Conservation (phyloP, 2,113 vertebrate genomes). For the Caretta caretta region DNA sequence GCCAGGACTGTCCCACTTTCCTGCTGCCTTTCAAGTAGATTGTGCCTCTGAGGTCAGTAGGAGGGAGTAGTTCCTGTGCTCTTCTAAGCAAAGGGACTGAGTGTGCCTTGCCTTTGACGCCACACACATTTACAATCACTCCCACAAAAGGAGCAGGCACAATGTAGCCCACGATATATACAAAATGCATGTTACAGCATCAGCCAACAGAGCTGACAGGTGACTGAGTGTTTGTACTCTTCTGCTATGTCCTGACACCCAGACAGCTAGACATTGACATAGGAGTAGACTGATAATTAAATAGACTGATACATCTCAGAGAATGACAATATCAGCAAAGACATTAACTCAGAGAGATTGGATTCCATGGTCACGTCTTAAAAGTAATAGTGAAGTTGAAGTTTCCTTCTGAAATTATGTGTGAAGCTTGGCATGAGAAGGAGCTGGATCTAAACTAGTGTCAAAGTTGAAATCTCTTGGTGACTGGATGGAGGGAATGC, state of each 20-base stretch:
- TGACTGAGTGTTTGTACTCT: not conserved
- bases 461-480: conserved; percentile 20
- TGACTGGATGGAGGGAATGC: not conserved
- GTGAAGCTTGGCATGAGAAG: not conserved
- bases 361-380: not conserved
- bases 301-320: conserved; percentile 12
- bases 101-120: not conserved
- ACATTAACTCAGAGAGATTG: conserved; percentile 19
- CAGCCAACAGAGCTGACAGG: not conserved
- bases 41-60: no score
- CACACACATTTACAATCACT: not conserved
- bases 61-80: not conserved
- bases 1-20: not conserved
- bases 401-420: not conserved
- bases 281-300: conserved; percentile 26
- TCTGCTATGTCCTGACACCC: not conserved
- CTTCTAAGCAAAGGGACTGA: not conserved
- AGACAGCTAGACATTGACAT: not conserved
- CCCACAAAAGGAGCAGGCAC: not conserved
- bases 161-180: not conserved
- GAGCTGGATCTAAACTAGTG: conserved; percentile 26
- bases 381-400: not conserved
- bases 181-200: not conserved
- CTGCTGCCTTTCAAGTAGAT: not conserved
- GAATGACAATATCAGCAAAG: not conserved